These are phyloP conservation scores for Yponomeuta sedellus DNA, from an alignment of 2,888 invertebrate genomes.

Conservation along the genomic window DNA sequence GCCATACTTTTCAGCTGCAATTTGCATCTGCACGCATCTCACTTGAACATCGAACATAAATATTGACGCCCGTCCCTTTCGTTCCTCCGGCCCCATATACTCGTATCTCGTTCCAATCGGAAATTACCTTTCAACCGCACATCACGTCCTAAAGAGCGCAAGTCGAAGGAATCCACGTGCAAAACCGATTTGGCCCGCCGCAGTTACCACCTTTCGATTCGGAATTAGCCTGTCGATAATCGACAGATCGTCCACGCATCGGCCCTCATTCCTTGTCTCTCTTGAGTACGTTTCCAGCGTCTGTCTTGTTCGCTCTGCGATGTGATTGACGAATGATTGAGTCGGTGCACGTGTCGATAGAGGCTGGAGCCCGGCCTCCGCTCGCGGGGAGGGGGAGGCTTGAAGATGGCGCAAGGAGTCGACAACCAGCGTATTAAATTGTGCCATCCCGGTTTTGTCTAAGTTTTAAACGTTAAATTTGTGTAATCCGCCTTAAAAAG, in stretches of 20 bases:
- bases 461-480: background rate
- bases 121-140: conserved; percentile 24
- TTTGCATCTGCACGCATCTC: conserved; percentile 26
- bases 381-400: conserved; percentile 34
- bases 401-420: conserved; percentile 20
- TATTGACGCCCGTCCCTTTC: conserved; percentile 44
- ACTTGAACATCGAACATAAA: conserved; percentile 32
- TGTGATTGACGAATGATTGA: conserved; percentile 69
- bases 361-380: conserved; percentile 46
- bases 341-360: conserved; percentile 52
- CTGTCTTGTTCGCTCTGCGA: conserved; percentile 51
- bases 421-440: background rate
- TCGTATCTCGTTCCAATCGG: conserved; percentile 34
- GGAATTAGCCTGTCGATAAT: conserved; percentile 53
- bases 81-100: conserved; percentile 32
- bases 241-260: conserved; percentile 37
- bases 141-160: conserved; percentile 14
- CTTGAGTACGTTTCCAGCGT: conserved; percentile 36
- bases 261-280: conserved; percentile 37
- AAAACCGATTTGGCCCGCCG: conserved; percentile 42
- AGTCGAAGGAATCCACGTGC: conserved; percentile 14
- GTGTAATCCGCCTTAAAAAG: background rate
- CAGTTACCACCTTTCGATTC: conserved; percentile 50
- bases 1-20: conserved; percentile 42
- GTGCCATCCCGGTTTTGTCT: background rate